Percentiles rank a stretch among this genome's conserved stretches.
These are phyloP conservation scores for Pampus argenteus DNA, from an alignment of 2,797 vertebrate species.

Conservation along the genomic window DNA sequence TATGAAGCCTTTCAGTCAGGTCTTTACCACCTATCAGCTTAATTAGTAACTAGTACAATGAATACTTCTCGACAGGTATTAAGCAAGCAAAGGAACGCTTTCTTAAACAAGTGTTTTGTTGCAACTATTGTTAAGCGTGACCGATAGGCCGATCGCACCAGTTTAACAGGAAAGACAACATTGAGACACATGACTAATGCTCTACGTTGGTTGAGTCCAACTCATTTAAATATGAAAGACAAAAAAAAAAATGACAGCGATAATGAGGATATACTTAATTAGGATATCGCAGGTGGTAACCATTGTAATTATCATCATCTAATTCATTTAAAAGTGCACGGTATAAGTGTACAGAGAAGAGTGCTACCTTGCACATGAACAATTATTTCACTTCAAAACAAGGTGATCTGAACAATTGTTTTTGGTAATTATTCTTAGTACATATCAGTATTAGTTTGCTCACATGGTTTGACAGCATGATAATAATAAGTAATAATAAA, in stretches of 20 bases:
- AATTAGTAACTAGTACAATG: constrained; percentile 80
- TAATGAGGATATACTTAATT: neutral
- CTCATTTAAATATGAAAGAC: neutral
- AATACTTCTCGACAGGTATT: constrained; percentile 54
- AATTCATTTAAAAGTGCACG: neutral
- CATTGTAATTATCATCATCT: neutral
- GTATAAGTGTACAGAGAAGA: neutral
- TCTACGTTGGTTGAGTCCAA: neutral
- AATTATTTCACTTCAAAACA: neutral
- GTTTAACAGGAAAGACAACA: constrained; percentile 7
- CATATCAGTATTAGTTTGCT: neutral
- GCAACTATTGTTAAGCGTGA: constrained; percentile 25
- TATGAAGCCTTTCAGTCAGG: constrained; percentile 34
- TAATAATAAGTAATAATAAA: too few species aligned
- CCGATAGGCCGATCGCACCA: neutral
- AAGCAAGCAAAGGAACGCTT: constrained; percentile 31
- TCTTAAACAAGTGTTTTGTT: constrained; percentile 42
- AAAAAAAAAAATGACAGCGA: neutral
- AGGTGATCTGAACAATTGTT: neutral
- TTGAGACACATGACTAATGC: neutral
- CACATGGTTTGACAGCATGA: rapidly evolving
- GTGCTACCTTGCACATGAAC: neutral
- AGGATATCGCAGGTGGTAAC: neutral
- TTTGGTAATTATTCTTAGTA: neutral
- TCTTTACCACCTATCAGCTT: constrained; percentile 51